A percentile compares a stretch with the other conserved stretches of the same genome.
These are phyloP conservation scores for Benitochromis conjunctus DNA, from an alignment of 2,113 vertebrate genomes.

Conservation along the genomic window DNA sequence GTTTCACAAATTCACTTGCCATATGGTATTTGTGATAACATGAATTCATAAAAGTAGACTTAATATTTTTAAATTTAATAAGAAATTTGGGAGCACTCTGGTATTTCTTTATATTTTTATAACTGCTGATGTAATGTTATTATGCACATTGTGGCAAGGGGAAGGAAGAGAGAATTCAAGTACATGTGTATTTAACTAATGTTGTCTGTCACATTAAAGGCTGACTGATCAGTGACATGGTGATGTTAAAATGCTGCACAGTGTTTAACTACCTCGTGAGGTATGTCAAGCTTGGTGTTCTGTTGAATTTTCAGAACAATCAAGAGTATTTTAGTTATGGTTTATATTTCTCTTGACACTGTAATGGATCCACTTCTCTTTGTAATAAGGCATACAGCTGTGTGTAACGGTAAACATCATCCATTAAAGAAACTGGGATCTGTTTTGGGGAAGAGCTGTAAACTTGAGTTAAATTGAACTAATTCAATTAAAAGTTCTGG, in stretches of 20 bases:
- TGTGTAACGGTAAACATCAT: not conserved
- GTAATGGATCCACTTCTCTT: not conserved
- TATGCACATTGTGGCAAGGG: not conserved
- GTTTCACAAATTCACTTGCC: not conserved
- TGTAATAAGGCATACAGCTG: not conserved
- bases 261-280: not conserved
- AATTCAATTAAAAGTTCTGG: not conserved
- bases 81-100: not conserved
- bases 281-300: not conserved
- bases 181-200: not conserved
- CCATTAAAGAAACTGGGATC: not conserved
- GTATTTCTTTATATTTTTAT: not conserved
- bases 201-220: not conserved
- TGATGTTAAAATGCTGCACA: not conserved
- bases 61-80: not conserved
- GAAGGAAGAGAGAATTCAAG: not conserved
- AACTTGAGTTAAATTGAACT: not conserved
- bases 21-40: not conserved
- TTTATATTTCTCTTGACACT: not conserved
- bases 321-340: not conserved
- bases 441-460: not conserved
- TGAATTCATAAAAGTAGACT: not conserved
- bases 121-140: not conserved
- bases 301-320: not conserved
- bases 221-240: not conserved